Evolutionary conservation across 2,888 invertebrate species (phyloP).

Genomic region (Drosophila pseudotakahashii): DNA sequence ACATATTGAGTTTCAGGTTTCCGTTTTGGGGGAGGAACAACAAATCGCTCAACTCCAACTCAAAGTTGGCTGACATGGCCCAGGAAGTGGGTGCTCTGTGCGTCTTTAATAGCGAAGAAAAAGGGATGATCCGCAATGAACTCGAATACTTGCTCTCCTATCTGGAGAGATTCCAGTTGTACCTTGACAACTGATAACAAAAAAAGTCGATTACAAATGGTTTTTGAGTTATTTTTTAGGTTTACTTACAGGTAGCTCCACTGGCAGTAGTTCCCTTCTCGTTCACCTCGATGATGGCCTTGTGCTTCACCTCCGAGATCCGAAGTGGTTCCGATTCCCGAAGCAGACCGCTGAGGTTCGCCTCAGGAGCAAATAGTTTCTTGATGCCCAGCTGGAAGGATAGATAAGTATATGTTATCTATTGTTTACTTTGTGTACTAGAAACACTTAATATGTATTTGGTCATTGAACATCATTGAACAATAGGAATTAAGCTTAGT

Average conservation of each 20-base stretch:
- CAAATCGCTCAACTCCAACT: not conserved
- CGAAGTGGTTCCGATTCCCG: conserved; percentile 84
- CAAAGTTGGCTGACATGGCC: conserved; percentile 48
- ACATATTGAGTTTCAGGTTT: conserved; percentile 9
- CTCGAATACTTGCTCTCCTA: conserved; percentile 67
- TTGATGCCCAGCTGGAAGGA: conserved; percentile 87
- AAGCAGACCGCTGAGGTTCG: conserved; percentile 88
- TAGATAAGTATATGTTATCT: too few species aligned
- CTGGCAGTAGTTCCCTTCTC: conserved; percentile 95
- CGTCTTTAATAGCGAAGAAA: conserved; percentile 58
- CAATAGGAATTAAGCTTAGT: too few species aligned
- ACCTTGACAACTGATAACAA: conserved; percentile 20
- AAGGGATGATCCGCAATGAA: conserved; percentile 67
- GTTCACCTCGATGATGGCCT: conserved; percentile 93
- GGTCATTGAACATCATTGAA: too few species aligned
- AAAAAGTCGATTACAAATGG: not conserved
- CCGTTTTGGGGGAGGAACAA: not conserved
- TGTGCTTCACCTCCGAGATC: conserved; percentile 91
- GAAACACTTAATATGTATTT: too few species aligned
- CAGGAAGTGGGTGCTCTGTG: conserved; percentile 48
- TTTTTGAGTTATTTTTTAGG: not conserved
- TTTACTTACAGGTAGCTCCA: conserved; percentile 87
- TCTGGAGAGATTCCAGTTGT: conserved; percentile 11
- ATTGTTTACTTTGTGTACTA: too few species aligned
- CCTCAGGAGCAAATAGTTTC: conserved; percentile 86